A percentile compares a stretch with the other conserved stretches of the same genome.
phyloP scores from a whole-genome alignment of 2,113 vertebrate genomes.

The Tupaia tana region DNA sequence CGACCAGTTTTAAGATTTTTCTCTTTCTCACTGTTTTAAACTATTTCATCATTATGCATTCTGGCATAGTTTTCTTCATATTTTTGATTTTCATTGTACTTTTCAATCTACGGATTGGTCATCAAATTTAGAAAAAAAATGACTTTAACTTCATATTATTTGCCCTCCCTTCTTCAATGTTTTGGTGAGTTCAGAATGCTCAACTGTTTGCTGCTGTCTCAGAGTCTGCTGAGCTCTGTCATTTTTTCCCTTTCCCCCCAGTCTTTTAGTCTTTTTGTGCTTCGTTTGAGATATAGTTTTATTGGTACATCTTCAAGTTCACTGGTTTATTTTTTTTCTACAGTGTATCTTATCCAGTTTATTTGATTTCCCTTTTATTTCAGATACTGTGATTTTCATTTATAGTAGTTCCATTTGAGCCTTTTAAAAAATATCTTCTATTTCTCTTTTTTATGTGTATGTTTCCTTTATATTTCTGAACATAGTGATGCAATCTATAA shows the following conservation, averaged over 20 bases:
- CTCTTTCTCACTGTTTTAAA: neutral
- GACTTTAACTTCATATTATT: neutral
- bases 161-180: neutral
- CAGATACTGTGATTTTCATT: neutral
- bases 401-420: neutral
- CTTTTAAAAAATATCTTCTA: neutral
- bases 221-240: neutral
- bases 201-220: neutral
- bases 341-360: neutral
- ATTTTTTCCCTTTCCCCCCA: neutral
- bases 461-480: neutral
- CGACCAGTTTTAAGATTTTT: constrained; percentile 17
- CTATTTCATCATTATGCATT: neutral
- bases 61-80: neutral
- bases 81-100: neutral
- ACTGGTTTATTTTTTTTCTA: neutral
- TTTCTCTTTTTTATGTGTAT: neutral
- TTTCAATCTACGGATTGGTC: neutral
- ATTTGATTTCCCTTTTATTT: constrained; percentile 25
- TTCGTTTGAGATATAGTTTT: neutral
- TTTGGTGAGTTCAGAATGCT: neutral
- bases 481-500: neutral
- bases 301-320: neutral
- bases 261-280: neutral
- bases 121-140: constrained; percentile 29